These are phyloP conservation scores for Agriopis leucophaearia DNA, from an alignment of 2,888 invertebrate genomes.

Conservation along the genomic window DNA sequence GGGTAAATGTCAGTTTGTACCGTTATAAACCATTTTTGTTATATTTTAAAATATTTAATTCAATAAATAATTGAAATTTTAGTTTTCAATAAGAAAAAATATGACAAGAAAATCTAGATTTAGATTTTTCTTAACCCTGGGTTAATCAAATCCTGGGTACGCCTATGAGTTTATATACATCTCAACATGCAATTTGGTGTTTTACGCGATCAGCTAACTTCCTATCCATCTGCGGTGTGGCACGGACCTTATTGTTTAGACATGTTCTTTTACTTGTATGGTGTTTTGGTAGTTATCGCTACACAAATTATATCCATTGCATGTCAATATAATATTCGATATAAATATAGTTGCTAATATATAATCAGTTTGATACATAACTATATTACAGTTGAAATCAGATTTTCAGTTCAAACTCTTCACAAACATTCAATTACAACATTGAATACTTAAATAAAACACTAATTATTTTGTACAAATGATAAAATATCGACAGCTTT, in stretches of 20 bases:
- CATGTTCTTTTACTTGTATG: not conserved
- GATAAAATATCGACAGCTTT: slow-evolving; percentile 53
- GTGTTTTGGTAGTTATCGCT: slow-evolving; percentile 1
- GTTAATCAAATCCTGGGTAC: too few relatives aligned
- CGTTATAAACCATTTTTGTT: too few relatives aligned
- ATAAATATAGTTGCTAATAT: slow-evolving; percentile 50
- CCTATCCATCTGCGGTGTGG: not conserved
- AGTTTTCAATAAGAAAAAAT: too few relatives aligned
- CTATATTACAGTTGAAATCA: slow-evolving; percentile 49
- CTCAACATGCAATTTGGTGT: too few relatives aligned
- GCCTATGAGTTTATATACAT: too few relatives aligned
- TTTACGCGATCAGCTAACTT: too few relatives aligned
- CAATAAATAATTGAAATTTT: too few relatives aligned
- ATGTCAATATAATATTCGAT: slow-evolving; percentile 46
- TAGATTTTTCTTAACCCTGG: too few relatives aligned
- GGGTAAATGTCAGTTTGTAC: too few relatives aligned
- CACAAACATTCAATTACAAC: slow-evolving; percentile 44
- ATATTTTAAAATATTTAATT: too few relatives aligned
- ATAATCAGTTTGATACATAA: slow-evolving; percentile 40
- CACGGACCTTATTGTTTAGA: not conserved
- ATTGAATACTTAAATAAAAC: slow-evolving; percentile 52
- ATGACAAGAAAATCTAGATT: too few relatives aligned
- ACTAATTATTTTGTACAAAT: slow-evolving; percentile 54
- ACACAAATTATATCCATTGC: slow-evolving; percentile 40
- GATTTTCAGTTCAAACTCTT: slow-evolving; percentile 29